Base-by-base conservation (phyloP, 1,140 invertebrate genomes). In the Caerostris extrusa region DNA sequence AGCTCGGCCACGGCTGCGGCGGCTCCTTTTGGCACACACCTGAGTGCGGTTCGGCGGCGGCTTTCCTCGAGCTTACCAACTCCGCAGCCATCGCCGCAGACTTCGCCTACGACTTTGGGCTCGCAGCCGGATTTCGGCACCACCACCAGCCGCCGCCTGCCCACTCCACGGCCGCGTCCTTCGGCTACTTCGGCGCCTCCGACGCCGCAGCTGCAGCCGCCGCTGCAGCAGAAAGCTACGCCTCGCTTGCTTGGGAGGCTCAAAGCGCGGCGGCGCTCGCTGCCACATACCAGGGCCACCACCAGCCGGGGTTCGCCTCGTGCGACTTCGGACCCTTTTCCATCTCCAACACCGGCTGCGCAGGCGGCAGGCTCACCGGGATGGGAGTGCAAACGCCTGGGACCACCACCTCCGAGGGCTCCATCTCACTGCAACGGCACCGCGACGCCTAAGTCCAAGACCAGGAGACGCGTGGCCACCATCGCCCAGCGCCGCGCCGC, bases 401-500 rank as follows among this genome's bases (percentile, higher is more conserved):
- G 83, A 17, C 69, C 61, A 50, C 81, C 86, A 3, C 64, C 89
- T 14, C 60, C 14, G 14, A 56, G 60, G 7, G 57, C 34, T 12
- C 19, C 50, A 57, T 50, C 7, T 6, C 10, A 60, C 3, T 34
- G 64, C 17, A n/a, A 53, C 19, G 77, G n/a, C 3, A 60, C 55
- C 3, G 57, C 61, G 7, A n/a, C 92, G 1, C 56, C 69, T 12
- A 90, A 86, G 61, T 67, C 93, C n/a, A 95, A 95, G 64, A 97
- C 98, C 0, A 97, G 98, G 7, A 97, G 98, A 3, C 97, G 98
- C 50, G 98, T 99, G 3, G 98, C 98, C 0, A 98, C 98, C 0
- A 97, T 98, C 94, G 98, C 98, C 0, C 98, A 99, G 95, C 96
- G 98, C 64, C 96, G 98, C 90, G 98, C 98, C 0, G 99, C 99